These are phyloP conservation scores for Drosophila virilis DNA, from an alignment of 1,140 invertebrate genomes.

Conservation along the genomic window DNA sequence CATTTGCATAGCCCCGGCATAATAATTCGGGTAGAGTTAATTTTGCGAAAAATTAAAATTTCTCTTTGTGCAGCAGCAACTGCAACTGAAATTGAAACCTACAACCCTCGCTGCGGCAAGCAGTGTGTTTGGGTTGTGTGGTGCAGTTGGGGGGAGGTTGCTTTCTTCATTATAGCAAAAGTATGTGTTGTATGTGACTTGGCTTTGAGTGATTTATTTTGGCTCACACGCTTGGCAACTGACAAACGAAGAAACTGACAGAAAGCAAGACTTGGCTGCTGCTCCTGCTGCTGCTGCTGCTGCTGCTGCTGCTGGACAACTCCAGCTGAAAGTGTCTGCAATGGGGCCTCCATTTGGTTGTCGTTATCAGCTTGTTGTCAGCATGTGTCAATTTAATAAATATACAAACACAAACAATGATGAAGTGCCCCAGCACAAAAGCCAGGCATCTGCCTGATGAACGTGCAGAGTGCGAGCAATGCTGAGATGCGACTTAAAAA, in stretches of 20 bases:
- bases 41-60: conserved; percentile 80
- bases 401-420: conserved; percentile 75
- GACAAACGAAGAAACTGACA: conserved; percentile 30
- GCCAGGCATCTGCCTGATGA: background rate
- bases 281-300: conserved; percentile 31
- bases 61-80: conserved; percentile 32
- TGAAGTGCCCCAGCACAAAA: conserved; percentile 49
- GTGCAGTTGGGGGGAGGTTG: background rate
- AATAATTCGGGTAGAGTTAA: conserved; percentile 74
- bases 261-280: conserved; percentile 23
- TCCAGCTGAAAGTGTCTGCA: background rate
- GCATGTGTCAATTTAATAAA: conserved; percentile 80
- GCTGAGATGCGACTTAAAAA: conserved; percentile 48
- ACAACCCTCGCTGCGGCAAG: conserved; percentile 22
- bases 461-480: conserved; percentile 18
- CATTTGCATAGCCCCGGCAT: conserved; percentile 67
- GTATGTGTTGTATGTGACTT: conserved; percentile 44
- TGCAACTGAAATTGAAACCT: conserved; percentile 43
- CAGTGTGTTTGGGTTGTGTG: background rate
- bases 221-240: conserved; percentile 29
- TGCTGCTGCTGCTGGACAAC: conserved; percentile 28
- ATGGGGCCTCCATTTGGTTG: conserved; percentile 39
- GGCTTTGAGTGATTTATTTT: conserved; percentile 70
- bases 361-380: conserved; percentile 65
- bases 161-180: conserved; percentile 47